Evolutionary conservation across 2,888 invertebrate genomes (phyloP), one percentile per base, ranked within the genome.

Genomic region (Standfussiana lucernea): DNA sequence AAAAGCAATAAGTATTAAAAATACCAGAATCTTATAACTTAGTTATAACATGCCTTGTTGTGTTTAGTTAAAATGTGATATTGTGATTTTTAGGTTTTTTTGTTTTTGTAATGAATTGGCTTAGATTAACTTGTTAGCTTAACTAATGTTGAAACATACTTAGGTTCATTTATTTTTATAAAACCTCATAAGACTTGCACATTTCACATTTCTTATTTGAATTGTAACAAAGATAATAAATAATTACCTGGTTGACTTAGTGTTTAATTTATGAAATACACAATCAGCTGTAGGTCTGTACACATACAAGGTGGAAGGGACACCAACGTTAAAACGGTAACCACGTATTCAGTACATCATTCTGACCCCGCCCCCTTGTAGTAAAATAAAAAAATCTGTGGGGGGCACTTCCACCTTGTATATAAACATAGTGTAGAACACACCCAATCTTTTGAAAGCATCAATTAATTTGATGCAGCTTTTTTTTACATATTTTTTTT

Each of bases 11-110:
- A 93, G 92, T 94, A 93, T 93, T 93, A 92, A 88, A 84, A 91
- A 90, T 93, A 92, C 91, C 90, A 90, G 91, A 93, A 92, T 91
- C 92, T 93, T 93, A 89, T 90, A 92, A 93, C 91, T 89, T 93
- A 91, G 91, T 91, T 92, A 90, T 90, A 91, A 91, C 84, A 88
- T 91, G 91, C 91, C 91, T 93, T 94, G 92, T 95, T 95, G 94
- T 94, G 93, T 95, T 96, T 95, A 94, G 94, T 95, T 95, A 92
- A 94, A 95, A 95, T 96, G 96, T 96, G 96, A 96, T 96, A 95
- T 94, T 93, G 92, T 93, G 92, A 90, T 91, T 91, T 93, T 93
- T 94, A 93, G 92, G 86, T 89, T 88, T 94, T 93, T 92, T 92
- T 40, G 92, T 94, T 95, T 93, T 92, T 91, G 88, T 92, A 92